These are phyloP conservation scores for Leguminivora glycinivorella DNA, from an alignment of 1,140 invertebrate species.

Conservation along the genomic window DNA sequence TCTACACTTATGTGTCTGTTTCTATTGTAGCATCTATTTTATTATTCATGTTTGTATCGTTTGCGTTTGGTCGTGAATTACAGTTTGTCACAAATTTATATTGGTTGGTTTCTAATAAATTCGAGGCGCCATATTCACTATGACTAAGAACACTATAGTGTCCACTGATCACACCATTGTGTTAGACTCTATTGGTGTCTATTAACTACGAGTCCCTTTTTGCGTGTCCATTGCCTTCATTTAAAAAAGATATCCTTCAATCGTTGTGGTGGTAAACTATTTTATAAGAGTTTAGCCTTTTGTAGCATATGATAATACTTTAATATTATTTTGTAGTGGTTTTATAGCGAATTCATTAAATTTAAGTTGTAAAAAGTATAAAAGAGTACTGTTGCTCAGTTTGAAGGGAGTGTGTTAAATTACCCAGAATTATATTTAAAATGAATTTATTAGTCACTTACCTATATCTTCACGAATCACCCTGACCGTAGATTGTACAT, in stretches of 20 bases:
- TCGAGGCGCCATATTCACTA: not conserved
- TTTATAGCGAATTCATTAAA: slow-evolving; percentile 56
- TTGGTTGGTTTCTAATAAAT: slow-evolving; percentile 24
- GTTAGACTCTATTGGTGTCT: not conserved
- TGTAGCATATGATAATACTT: slow-evolving; percentile 45
- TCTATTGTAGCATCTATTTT: slow-evolving; percentile 33
- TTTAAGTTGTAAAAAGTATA: slow-evolving; percentile 63
- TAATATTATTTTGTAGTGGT: slow-evolving; percentile 41
- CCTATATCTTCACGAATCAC: not conserved
- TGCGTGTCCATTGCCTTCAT: not conserved
- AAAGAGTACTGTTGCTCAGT: slow-evolving; percentile 49
- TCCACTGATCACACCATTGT: not conserved
- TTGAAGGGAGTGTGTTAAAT: slow-evolving; percentile 51
- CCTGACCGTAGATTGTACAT: not conserved
- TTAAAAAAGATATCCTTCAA: not conserved
- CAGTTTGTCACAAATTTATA: slow-evolving; percentile 28
- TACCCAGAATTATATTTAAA: slow-evolving; percentile 44
- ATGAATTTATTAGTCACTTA: slow-evolving; percentile 34
- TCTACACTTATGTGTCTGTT: slow-evolving; percentile 34
- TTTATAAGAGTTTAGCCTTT: slow-evolving; percentile 47
- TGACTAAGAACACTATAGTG: not conserved
- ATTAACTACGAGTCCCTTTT: not conserved
- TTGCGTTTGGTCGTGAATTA: slow-evolving; percentile 22
- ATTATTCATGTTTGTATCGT: slow-evolving; percentile 27
- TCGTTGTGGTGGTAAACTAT: slow-evolving; percentile 54